Base-by-base conservation (phyloP, 2,888 invertebrate species). In the Julus scanicus region DNA sequence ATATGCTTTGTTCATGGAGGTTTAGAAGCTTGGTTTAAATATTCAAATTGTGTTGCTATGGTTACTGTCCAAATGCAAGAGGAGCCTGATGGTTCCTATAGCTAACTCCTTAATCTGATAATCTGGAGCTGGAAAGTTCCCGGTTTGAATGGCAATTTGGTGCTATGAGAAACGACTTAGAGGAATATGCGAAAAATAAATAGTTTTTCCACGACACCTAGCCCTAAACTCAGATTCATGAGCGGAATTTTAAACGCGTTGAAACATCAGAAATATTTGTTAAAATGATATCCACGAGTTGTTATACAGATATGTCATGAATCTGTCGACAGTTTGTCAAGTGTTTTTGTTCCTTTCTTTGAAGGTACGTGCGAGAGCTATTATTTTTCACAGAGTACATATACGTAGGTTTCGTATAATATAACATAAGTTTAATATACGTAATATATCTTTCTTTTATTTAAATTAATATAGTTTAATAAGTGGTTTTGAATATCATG, bases 21-120 rank as follows among this genome's bases (percentile, higher is more conserved):
- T 37, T 37, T 80, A 29, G 80, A 80, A 80, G 80, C 80, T 80
- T 37, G 37, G 80, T 37, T 80, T 80, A 80, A 80, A 80, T 80
- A 80, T 80, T 80, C 29, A 80, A 37, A 80, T 80, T 80, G 80
- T 80, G 80, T 80, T 80, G 1, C 80, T 37, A 80, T 80, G 37
- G 80, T 37, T 80, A 80, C 80, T 37, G 20, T 29, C 80, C 9
- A 80, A 80, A 80, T 80, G 80, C 80, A 80, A 80, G 44, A 63
- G 13, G 80, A 80, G 13, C 80, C 80, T 37, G 80, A 80, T 80
- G 80, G 37, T 80, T 80, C 80, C 29, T 71, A 80, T 29, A n/a
- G n/a, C 44, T 44, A 44, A 44, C 11, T 37, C 80, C 80, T 37
- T 80, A 80, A 80, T 80, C 80, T 80, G 80, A 80, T 80, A 80